Conservation (phyloP, 2,888 invertebrate species). For the Apodemia mormo region DNA sequence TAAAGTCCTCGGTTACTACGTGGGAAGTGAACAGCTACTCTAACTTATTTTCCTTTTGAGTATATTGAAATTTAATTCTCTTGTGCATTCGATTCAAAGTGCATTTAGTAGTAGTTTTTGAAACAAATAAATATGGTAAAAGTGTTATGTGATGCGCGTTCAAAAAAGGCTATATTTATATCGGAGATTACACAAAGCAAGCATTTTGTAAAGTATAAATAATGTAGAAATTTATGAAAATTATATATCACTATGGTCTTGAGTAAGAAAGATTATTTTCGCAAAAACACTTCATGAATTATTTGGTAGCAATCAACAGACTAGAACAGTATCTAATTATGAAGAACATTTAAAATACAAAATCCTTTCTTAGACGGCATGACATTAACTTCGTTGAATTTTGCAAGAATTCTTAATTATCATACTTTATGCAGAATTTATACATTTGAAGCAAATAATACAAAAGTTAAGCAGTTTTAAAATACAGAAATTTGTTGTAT, state of each 20-base stretch:
- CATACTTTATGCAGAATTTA: not conserved
- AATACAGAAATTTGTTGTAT: not conserved
- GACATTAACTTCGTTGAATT: not conserved
- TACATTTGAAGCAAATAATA: not conserved
- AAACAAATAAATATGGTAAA: no score
- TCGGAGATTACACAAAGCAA: no score
- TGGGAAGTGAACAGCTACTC: no score
- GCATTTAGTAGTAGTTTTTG: no score
- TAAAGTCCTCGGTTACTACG: no score
- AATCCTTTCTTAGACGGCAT: not conserved
- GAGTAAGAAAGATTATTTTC: not conserved
- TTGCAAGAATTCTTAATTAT: not conserved
- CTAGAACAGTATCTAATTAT: slow-evolving; percentile 9
- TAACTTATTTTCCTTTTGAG: no score
- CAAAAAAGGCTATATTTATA: no score
- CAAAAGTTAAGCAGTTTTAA: not conserved
- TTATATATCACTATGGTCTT: not conserved
- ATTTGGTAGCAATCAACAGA: slow-evolving; percentile 11
- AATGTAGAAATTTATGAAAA: no score
- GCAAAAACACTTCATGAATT: slow-evolving; percentile 7
- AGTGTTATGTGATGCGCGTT: no score
- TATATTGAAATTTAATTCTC: no score
- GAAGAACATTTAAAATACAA: slow-evolving; percentile 13
- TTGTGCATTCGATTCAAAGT: no score
- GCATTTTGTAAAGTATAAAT: no score